Conservation (phyloP, 2,797 vertebrate species). For the Gymnopithys bicolor region DNA sequence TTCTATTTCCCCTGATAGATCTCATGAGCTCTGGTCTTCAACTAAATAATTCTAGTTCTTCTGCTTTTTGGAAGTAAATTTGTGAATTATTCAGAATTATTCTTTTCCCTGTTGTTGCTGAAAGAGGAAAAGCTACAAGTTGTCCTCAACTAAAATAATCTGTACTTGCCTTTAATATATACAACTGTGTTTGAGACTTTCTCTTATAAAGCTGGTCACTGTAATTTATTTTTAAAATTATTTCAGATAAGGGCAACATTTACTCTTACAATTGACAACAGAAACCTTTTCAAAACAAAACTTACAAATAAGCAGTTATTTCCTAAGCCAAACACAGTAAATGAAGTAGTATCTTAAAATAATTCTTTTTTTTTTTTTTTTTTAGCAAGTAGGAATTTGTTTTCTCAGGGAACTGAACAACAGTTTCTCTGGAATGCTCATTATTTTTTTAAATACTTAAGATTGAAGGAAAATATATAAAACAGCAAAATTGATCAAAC, state of each 20-base stretch:
- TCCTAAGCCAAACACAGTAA: neutral
- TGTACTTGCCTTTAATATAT: neutral
- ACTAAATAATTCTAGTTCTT: neutral
- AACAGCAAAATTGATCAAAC: neutral
- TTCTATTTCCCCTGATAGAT: neutral
- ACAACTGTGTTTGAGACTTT: neutral
- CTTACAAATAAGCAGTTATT: neutral
- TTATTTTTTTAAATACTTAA: neutral
- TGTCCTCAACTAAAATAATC: neutral
- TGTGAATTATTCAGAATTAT: neutral
- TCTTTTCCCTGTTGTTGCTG: neutral
- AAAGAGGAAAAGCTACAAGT: neutral
- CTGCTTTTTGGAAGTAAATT: neutral
- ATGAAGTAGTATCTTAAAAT: neutral
- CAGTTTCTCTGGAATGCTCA: neutral
- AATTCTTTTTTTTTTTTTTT: no score
- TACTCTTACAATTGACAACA: neutral
- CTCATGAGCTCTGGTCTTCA: neutral
- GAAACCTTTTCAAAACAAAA: neutral
- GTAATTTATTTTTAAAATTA: neutral
- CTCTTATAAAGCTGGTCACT: neutral
- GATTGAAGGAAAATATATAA: neutral
- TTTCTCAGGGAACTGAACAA: neutral
- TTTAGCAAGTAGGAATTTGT: neutral
- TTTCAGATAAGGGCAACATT: neutral